Evolutionary conservation across 1,140 invertebrate species (phyloP).

Genomic region (Ridgeia piscesae): DNA sequence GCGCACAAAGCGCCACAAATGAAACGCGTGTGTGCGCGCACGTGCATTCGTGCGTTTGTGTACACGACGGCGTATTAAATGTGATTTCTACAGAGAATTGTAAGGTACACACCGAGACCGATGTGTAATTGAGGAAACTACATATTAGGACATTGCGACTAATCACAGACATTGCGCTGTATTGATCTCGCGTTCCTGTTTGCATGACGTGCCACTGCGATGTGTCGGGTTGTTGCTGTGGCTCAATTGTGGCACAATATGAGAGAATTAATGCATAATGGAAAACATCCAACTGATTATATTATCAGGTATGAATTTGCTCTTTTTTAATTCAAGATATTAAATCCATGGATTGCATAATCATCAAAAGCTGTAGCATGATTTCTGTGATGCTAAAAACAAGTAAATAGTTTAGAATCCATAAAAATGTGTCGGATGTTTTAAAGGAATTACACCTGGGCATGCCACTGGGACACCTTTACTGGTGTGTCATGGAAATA

Average conservation of each 20-base stretch:
- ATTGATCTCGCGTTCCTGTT: background rate
- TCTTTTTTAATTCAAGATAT: background rate
- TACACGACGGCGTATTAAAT: background rate
- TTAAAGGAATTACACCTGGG: no score
- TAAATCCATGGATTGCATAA: background rate
- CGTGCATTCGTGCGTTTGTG: background rate
- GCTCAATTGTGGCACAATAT: background rate
- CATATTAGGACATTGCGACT: background rate
- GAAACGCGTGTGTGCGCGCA: background rate
- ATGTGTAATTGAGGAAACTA: background rate
- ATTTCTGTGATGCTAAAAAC: background rate
- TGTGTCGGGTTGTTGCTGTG: background rate
- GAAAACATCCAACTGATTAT: background rate
- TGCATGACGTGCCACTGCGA: background rate
- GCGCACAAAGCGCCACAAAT: background rate
- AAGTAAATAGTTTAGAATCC: background rate
- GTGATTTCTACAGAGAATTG: background rate
- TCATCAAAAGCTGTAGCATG: background rate
- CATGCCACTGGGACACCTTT: no score
- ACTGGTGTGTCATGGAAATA: no score
- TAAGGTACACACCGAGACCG: background rate
- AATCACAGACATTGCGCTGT: background rate
- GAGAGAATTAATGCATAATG: background rate
- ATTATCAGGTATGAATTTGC: background rate
- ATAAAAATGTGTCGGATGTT: no score